phyloP scores from a whole-genome alignment of 2,797 vertebrate genomes.

The Microctenopoma stevenorrisi region DNA sequence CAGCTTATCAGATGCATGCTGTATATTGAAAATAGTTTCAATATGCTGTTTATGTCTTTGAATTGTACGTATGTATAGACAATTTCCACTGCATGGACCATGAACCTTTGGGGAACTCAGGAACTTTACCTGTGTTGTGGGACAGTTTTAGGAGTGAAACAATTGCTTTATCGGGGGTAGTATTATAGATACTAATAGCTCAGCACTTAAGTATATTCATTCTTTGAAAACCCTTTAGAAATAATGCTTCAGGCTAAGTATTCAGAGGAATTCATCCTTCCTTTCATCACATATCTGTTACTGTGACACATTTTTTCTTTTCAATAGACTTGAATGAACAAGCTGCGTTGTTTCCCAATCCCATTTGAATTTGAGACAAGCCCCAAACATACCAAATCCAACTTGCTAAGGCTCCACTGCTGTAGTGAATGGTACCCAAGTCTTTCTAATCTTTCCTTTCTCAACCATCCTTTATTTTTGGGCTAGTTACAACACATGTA shows the following conservation, averaged over 20 bases:
- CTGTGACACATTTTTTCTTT: neutral
- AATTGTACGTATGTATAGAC: too few species aligned
- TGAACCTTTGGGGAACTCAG: neutral
- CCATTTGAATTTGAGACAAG: neutral
- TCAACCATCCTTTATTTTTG: neutral
- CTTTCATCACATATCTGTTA: too few species aligned
- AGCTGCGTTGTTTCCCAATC: slow-evolving; percentile 21
- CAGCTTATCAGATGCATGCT: neutral
- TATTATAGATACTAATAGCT: too few species aligned
- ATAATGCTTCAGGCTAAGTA: too few species aligned
- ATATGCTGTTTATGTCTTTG: too few species aligned
- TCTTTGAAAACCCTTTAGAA: too few species aligned
- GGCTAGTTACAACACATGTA: neutral
- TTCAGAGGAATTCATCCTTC: too few species aligned
- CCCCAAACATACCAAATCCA: slow-evolving; percentile 9
- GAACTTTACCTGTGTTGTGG: too few species aligned
- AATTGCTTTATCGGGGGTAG: too few species aligned
- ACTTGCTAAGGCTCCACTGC: slow-evolving; percentile 2
- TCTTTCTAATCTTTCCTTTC: neutral
- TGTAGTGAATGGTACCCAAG: neutral
- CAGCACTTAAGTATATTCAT: too few species aligned
- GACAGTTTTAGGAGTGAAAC: too few species aligned
- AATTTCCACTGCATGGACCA: neutral
- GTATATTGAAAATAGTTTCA: neutral
- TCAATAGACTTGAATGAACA: slow-evolving; percentile 2